These are phyloP conservation scores for Austrofundulus limnaeus DNA, from an alignment of 2,113 vertebrate species.

Conservation along the genomic window DNA sequence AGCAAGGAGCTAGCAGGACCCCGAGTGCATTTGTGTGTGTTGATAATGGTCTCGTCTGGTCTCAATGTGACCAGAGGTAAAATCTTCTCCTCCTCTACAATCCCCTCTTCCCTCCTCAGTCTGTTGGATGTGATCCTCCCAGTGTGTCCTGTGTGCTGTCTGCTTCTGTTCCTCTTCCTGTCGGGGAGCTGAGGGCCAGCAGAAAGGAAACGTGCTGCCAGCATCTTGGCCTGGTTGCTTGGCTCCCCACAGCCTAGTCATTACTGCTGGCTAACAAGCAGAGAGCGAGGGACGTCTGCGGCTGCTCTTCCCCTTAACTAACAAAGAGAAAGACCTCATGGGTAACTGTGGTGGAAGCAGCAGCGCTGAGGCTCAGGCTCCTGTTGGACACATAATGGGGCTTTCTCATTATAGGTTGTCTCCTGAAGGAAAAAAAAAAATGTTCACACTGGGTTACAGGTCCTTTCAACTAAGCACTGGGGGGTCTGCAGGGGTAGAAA, in stretches of 20 bases:
- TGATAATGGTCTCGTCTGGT: constrained; percentile 36
- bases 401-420: constrained; percentile 67
- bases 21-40: constrained; percentile 3
- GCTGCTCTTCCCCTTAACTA: constrained; percentile 70
- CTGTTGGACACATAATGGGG: constrained; percentile 62
- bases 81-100: constrained; percentile 13
- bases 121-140: constrained; percentile 58
- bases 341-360: constrained; percentile 58
- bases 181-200: constrained; percentile 53
- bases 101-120: constrained; percentile 30
- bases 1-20: constrained; percentile 6
- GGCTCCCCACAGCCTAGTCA: constrained; percentile 67
- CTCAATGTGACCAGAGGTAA: constrained; percentile 11
- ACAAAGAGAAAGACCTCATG: constrained; percentile 64
- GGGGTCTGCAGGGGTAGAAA: constrained; percentile 36
- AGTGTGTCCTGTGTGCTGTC: constrained; percentile 48
- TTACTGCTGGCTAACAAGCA: constrained; percentile 74
- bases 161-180: constrained; percentile 64
- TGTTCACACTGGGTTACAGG: constrained; percentile 52
- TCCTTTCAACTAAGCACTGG: constrained; percentile 65
- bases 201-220: constrained; percentile 60
- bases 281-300: constrained; percentile 60
- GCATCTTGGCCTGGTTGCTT: constrained; percentile 60
- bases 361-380: constrained; percentile 43
- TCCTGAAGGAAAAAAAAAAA: constrained; percentile 16